Conservation (phyloP, 2,888 invertebrate species). For the Oxystoma pomonae region DNA sequence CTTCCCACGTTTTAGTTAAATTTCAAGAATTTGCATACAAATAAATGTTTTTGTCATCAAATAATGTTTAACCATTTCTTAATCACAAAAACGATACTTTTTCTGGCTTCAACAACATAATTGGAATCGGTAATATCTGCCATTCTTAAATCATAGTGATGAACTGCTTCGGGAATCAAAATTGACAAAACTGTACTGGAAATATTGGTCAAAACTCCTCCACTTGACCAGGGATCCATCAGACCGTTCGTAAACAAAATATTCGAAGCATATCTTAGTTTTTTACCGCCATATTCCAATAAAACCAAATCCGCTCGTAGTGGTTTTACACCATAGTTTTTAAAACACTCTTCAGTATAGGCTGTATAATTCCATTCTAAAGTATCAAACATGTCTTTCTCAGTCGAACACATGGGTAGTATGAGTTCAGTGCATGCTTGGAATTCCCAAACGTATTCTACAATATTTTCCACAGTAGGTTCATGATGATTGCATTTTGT, state of each 20-base stretch:
- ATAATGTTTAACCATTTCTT: slow-evolving; percentile 54
- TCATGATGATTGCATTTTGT: slow-evolving; percentile 63
- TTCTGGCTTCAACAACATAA: slow-evolving; percentile 60
- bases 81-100: slow-evolving; percentile 59
- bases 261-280: slow-evolving; percentile 63
- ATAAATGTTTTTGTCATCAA: too few relatives aligned
- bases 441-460: slow-evolving; percentile 73
- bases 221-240: slow-evolving; percentile 83
- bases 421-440: slow-evolving; percentile 96
- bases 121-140: slow-evolving; percentile 60
- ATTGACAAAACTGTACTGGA: slow-evolving; percentile 64
- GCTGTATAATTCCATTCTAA: slow-evolving; percentile 66
- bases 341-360: slow-evolving; percentile 64
- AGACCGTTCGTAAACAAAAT: slow-evolving; percentile 82
- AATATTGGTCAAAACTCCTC: slow-evolving; percentile 69
- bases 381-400: slow-evolving; percentile 80
- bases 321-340: slow-evolving; percentile 60
- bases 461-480: slow-evolving; percentile 58
- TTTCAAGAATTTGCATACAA: too few relatives aligned
- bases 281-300: slow-evolving; percentile 75
- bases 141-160: slow-evolving; percentile 78
- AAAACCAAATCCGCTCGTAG: slow-evolving; percentile 57
- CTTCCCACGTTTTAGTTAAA: too few relatives aligned
- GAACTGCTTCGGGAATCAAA: slow-evolving; percentile 77
- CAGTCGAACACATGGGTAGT: slow-evolving; percentile 81